Percentiles rank a stretch among this genome's conserved stretches.
Conservation (phyloP, 1,140 invertebrate species). For the Drosophila lowei region DNA sequence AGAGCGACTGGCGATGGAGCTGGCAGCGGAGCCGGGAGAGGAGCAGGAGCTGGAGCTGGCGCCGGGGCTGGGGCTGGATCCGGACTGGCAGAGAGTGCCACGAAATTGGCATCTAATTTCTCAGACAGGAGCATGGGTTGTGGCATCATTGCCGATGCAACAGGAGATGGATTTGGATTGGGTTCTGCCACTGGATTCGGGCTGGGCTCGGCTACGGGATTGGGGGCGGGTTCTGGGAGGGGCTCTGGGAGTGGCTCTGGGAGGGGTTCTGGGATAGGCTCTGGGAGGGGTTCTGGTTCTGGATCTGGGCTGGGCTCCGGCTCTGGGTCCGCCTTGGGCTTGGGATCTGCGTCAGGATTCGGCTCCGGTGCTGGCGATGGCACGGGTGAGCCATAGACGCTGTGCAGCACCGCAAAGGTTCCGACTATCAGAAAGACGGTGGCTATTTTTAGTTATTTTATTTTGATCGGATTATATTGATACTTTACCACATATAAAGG, state of each 20-base stretch:
- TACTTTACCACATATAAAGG: constrained; percentile 63
- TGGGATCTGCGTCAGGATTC: constrained; percentile 11
- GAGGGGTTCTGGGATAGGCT: no score
- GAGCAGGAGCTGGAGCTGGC: neutral
- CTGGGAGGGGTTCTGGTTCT: neutral
- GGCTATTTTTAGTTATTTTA: constrained; percentile 54
- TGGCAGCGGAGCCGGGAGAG: no score
- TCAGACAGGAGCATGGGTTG: no score
- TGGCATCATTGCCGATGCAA: neutral
- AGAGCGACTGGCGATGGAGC: no score
- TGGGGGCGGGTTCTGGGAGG: neutral
- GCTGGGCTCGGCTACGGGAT: neutral
- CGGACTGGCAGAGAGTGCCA: constrained; percentile 21
- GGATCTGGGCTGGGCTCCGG: neutral
- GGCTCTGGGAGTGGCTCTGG: no score
- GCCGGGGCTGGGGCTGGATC: constrained; percentile 7
- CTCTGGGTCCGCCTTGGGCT: constrained; percentile 17
- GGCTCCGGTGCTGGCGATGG: constrained; percentile 11
- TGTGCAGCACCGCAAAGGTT: constrained; percentile 48
- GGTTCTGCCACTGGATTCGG: neutral
- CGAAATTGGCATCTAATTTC: constrained; percentile 9
- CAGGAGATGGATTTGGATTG: neutral
- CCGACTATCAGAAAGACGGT: constrained; percentile 51
- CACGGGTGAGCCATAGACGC: constrained; percentile 30
- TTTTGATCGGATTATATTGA: constrained; percentile 10